Percentiles rank a stretch among this genome's conserved stretches.
Conservation (phyloP, 2,113 vertebrate genomes). For the Okapia johnstoni region DNA sequence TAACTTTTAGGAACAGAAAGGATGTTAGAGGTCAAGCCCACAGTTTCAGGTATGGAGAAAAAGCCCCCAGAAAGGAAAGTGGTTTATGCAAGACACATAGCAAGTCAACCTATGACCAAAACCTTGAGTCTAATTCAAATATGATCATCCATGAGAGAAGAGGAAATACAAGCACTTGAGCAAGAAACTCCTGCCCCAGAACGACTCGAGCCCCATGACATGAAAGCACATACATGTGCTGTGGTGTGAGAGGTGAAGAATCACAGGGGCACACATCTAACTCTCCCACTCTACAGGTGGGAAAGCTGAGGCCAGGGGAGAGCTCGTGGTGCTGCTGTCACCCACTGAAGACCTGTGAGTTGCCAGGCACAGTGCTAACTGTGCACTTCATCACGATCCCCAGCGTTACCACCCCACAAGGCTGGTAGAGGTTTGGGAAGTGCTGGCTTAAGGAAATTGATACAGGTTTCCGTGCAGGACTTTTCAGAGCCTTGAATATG, state of each 20-base stretch:
- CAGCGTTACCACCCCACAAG: no score
- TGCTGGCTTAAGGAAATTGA: not conserved
- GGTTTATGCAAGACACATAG: not conserved
- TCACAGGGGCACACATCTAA: not conserved
- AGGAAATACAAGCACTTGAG: no score
- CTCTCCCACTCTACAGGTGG: not conserved
- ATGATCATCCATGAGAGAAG: not conserved
- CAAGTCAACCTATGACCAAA: not conserved
- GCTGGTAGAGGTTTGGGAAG: not conserved
- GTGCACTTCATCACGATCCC: not conserved
- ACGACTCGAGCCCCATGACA: not conserved
- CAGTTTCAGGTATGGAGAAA: not conserved
- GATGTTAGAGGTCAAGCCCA: not conserved
- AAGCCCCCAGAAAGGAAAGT: not conserved
- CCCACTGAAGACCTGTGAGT: not conserved
- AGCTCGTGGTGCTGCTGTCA: accelerated
- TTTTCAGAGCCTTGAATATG: not conserved
- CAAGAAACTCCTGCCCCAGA: not conserved
- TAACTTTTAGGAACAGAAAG: not conserved
- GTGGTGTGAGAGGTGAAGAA: accelerated
- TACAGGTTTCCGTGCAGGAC: not conserved
- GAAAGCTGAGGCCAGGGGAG: not conserved
- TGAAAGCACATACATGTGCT: not conserved
- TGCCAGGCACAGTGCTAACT: not conserved
- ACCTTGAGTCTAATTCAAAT: not conserved